These are phyloP conservation scores for Aphidius colemani DNA, from an alignment of 2,888 invertebrate genomes.

Conservation along the genomic window DNA sequence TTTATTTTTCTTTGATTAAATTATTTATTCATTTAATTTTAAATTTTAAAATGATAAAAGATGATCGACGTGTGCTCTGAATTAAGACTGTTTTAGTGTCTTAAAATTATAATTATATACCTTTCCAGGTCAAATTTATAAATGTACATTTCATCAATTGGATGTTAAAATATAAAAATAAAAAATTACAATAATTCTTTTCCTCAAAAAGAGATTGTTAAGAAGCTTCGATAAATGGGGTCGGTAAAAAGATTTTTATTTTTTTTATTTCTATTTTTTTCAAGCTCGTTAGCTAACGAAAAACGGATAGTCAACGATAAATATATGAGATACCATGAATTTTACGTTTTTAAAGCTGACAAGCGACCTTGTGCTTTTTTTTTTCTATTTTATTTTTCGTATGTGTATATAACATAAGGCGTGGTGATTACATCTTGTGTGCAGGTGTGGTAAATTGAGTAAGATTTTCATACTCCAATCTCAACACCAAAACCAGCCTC, in stretches of 20 bases:
- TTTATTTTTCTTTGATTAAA: no score
- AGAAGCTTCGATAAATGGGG: conserved; percentile 20
- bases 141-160: no score
- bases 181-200: background rate
- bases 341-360: conserved; percentile 16
- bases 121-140: no score
- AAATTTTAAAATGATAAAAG: no score
- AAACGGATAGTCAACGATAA: conserved; percentile 19
- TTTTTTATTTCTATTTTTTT: background rate
- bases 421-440: conserved; percentile 14
- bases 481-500: background rate
- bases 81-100: no score
- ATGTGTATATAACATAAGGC: conserved; percentile 1
- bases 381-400: background rate
- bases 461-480: background rate
- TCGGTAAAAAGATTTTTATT: background rate
- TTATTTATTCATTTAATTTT: no score
- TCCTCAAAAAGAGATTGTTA: conserved; percentile 2
- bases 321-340: conserved; percentile 18
- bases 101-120: no score
- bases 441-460: conserved; percentile 21
- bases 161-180: background rate
- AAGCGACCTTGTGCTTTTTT: background rate
- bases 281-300: conserved; percentile 18
- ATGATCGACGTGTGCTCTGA: no score